A percentile compares a stretch with the other conserved stretches of the same genome.
phyloP scores from a whole-genome alignment of 2,797 vertebrate species.

The Gymnocypris eckloni region DNA sequence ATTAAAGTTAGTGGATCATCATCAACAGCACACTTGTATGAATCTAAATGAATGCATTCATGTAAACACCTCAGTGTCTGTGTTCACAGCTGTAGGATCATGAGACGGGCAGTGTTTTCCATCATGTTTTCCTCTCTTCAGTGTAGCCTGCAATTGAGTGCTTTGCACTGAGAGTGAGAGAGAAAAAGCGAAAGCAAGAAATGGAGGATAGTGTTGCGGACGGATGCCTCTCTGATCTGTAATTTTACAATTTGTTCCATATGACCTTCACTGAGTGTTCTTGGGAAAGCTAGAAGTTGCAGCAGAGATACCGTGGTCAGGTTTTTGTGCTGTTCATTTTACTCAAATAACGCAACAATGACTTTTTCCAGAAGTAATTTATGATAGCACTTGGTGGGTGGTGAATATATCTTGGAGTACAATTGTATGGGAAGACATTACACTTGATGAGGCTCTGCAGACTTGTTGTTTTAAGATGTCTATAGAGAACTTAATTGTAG shows the following conservation, averaged over 20 bases:
- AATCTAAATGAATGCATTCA: constrained; percentile 1
- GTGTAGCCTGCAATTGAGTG: constrained; percentile 3
- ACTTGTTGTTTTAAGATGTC: background rate
- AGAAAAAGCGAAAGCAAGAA: background rate
- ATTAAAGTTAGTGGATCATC: background rate
- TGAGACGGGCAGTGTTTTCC: background rate
- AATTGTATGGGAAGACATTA: background rate
- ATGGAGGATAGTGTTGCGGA: constrained; percentile 1
- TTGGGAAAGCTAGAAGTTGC: background rate
- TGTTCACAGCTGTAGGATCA: background rate
- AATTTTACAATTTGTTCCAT: constrained; percentile 21
- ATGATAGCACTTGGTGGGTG: background rate
- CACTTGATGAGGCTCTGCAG: background rate
- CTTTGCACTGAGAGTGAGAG: background rate
- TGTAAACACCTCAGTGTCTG: background rate
- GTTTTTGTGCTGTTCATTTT: background rate
- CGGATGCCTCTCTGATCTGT: background rate
- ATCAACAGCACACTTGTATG: background rate
- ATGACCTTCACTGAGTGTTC: constrained; percentile 18
- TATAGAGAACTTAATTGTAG: too few species aligned
- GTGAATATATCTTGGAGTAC: background rate
- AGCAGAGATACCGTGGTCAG: background rate
- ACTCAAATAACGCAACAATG: background rate
- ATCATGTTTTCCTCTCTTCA: background rate
- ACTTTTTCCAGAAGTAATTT: background rate